phyloP scores from a whole-genome alignment of 2,888 invertebrate genomes.

The Agriotes lineatus region DNA sequence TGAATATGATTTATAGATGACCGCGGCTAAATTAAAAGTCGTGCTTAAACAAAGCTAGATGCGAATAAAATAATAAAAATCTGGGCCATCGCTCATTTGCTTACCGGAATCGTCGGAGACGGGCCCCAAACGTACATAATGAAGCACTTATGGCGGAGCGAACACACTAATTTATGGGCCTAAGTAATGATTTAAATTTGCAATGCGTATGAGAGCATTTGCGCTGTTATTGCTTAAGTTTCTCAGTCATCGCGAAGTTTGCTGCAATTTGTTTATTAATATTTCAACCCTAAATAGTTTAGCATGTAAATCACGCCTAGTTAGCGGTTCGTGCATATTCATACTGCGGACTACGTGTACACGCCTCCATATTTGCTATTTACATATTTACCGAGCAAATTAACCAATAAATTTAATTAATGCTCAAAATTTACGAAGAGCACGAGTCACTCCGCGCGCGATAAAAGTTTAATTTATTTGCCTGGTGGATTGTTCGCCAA shows the following conservation, averaged over 20 bases:
- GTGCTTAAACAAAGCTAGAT: constrained; percentile 33
- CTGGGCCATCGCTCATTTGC: constrained; percentile 23
- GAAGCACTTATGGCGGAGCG: constrained; percentile 16
- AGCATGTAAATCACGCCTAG: constrained; percentile 47
- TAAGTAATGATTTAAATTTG: constrained; percentile 41
- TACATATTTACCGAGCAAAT: constrained; percentile 45
- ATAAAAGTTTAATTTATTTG: constrained; percentile 37
- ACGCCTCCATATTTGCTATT: constrained; percentile 44
- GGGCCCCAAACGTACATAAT: constrained; percentile 1
- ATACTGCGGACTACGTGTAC: constrained; percentile 39
- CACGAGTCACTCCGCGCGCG: constrained; percentile 21
- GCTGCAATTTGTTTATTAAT: constrained; percentile 46
- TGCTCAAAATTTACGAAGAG: constrained; percentile 30
- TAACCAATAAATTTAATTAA: constrained; percentile 47
- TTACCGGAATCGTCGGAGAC: constrained; percentile 3
- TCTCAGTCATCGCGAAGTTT: constrained; percentile 36
- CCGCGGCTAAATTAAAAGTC: constrained; percentile 50
- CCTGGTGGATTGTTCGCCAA: background rate
- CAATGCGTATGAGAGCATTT: constrained; percentile 32
- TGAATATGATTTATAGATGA: constrained; percentile 54
- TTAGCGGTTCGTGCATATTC: constrained; percentile 46
- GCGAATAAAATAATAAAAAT: constrained; percentile 32
- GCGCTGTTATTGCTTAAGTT: constrained; percentile 40
- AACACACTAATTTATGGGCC: constrained; percentile 19
- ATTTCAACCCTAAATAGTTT: constrained; percentile 45